phyloP scores from a whole-genome alignment of 2,888 invertebrate genomes.

The Heliothis peltigera region DNA sequence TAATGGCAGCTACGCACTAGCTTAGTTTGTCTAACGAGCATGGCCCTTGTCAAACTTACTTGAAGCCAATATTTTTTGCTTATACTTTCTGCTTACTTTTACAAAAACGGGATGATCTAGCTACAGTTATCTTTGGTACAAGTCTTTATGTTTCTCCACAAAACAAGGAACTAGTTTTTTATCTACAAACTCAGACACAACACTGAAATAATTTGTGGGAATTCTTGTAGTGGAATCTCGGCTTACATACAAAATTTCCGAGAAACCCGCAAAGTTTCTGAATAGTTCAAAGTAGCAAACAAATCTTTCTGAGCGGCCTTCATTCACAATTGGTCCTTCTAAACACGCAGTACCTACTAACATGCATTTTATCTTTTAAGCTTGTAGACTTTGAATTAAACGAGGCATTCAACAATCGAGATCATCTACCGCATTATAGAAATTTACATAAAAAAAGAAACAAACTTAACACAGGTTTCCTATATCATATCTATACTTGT shows the following conservation, averaged over 20 bases:
- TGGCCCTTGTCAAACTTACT: conserved; percentile 36
- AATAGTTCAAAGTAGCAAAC: conserved; percentile 53
- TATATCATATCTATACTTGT: no score
- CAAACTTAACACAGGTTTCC: no score
- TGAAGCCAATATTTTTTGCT: conserved; percentile 38
- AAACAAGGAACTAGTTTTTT: conserved; percentile 32
- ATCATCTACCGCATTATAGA: conserved; percentile 7
- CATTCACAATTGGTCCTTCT: conserved; percentile 39
- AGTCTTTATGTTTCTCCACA: conserved; percentile 18
- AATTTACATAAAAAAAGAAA: no score
- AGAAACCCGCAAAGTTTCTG: conserved; percentile 40
- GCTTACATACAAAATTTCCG: conserved; percentile 43
- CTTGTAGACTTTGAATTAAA: neutral
- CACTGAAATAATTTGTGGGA: conserved; percentile 29
- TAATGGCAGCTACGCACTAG: conserved; percentile 3
- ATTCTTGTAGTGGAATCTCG: conserved; percentile 33
- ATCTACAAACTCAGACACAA: conserved; percentile 29
- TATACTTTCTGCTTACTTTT: conserved; percentile 40
- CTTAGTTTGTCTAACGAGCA: conserved; percentile 37
- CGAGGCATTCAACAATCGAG: neutral
- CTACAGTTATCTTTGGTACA: conserved; percentile 37
- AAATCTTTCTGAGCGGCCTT: conserved; percentile 50
- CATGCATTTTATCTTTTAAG: conserved; percentile 20
- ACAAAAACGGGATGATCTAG: conserved; percentile 19
- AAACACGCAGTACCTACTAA: conserved; percentile 33